Evolutionary conservation across 2,113 vertebrate genomes (phyloP).

Genomic region (Bos indicus): DNA sequence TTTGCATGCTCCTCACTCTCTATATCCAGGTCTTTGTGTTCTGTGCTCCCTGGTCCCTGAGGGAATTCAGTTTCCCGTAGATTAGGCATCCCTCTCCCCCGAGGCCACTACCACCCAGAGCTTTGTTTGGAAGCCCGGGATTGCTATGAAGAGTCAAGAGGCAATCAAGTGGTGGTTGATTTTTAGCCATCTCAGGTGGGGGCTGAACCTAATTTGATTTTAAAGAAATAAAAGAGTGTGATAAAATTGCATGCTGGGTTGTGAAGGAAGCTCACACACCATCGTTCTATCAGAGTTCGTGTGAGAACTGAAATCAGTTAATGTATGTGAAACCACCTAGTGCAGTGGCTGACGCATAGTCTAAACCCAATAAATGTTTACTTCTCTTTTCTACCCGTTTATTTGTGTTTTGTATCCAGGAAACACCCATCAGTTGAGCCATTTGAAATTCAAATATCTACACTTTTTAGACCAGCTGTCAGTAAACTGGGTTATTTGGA

Average conservation of each 20-base stretch:
- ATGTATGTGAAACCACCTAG: background rate
- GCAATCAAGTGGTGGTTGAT: background rate
- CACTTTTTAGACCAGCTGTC: background rate
- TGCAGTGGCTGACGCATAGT: background rate
- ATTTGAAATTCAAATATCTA: background rate
- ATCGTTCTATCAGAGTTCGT: background rate
- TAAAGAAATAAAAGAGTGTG: background rate
- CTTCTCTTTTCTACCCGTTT: background rate
- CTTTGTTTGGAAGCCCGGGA: background rate
- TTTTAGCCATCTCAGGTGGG: background rate
- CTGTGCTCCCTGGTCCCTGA: background rate
- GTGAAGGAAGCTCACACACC: background rate
- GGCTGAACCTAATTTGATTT: background rate
- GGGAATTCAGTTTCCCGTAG: background rate
- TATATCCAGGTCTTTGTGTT: background rate
- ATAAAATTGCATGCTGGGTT: background rate
- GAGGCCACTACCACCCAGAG: background rate
- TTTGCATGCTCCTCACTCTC: background rate
- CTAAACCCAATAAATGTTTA: background rate
- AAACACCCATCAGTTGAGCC: background rate
- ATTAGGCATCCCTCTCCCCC: accelerated
- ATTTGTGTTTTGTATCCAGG: background rate
- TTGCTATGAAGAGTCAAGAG: background rate
- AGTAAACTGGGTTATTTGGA: background rate
- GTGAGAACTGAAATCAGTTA: background rate